Percentiles rank a stretch among this genome's conserved stretches.
phyloP scores from a whole-genome alignment of 2,113 vertebrate species.

The Chloebia gouldiae region DNA sequence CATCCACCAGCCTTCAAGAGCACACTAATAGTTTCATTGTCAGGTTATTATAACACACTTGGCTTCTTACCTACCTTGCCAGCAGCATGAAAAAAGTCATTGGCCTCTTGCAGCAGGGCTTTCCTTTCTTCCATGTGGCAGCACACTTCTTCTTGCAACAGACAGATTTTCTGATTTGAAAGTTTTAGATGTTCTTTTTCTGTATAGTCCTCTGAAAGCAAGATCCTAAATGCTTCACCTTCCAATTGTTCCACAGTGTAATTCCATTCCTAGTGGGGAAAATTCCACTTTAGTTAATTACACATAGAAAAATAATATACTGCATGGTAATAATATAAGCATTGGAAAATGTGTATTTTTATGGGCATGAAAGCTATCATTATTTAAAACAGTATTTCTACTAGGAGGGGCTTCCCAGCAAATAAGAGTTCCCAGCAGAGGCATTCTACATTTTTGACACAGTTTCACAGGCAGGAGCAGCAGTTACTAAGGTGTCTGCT shows the following conservation, averaged over 20 bases:
- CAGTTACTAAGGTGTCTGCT: not conserved
- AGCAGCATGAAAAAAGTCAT: constrained; percentile 78
- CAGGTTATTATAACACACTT: not conserved
- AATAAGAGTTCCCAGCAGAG: not conserved
- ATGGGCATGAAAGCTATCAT: not conserved
- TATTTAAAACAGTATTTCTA: not conserved
- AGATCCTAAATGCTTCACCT: constrained; percentile 67
- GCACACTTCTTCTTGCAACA: constrained; percentile 70
- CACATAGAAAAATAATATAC: not conserved
- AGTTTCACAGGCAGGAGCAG: not conserved
- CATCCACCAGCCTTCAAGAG: not conserved
- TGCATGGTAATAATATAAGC: not conserved
- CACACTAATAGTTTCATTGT: not conserved
- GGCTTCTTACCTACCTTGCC: constrained; percentile 75
- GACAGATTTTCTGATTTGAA: constrained; percentile 72
- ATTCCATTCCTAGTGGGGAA: constrained; percentile 76
- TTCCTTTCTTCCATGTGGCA: constrained; percentile 69
- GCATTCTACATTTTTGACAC: not conserved
- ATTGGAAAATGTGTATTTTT: not conserved
- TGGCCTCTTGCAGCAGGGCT: constrained; percentile 73
- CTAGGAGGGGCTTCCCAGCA: not conserved
- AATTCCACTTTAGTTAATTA: not conserved
- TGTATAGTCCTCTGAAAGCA: constrained; percentile 51
- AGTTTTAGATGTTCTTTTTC: constrained; percentile 74
- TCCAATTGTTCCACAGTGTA: constrained; percentile 66